These are phyloP conservation scores for Scleropages formosus DNA, from an alignment of 2,797 vertebrate genomes.

Conservation along the genomic window DNA sequence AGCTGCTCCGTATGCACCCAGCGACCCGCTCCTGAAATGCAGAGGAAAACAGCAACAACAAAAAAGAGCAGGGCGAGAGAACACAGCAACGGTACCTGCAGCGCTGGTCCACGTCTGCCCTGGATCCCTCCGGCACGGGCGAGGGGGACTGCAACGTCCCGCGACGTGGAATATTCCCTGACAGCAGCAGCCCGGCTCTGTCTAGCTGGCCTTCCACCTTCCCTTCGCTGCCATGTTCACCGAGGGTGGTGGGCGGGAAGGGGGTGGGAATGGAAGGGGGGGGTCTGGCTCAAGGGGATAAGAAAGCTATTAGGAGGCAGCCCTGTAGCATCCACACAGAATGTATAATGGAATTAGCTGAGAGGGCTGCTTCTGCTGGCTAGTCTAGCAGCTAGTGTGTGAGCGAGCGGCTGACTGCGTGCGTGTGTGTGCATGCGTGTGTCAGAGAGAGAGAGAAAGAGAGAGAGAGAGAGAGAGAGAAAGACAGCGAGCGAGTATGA, in stretches of 20 bases:
- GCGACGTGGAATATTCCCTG: slow-evolving; percentile 72
- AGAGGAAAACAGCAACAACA: slow-evolving; percentile 46
- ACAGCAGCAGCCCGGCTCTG: slow-evolving; percentile 57
- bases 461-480: slow-evolving; percentile 29
- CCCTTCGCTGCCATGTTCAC: slow-evolving; percentile 72
- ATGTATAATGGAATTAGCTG: slow-evolving; percentile 78
- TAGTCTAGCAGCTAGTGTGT: slow-evolving; percentile 60
- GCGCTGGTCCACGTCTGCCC: slow-evolving; percentile 37
- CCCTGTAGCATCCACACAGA: slow-evolving; percentile 72
- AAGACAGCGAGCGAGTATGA: slow-evolving; percentile 33
- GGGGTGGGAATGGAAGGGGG: slow-evolving; percentile 47
- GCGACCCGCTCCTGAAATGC: slow-evolving; percentile 27
- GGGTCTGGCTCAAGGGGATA: slow-evolving; percentile 68
- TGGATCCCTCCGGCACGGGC: slow-evolving; percentile 46
- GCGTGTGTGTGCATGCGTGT: slow-evolving; percentile 30
- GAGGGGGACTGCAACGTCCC: slow-evolving; percentile 62
- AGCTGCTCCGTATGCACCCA: not conserved
- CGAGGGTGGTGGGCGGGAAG: slow-evolving; percentile 61
- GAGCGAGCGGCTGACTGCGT: slow-evolving; percentile 35
- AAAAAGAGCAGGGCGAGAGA: slow-evolving; percentile 7
- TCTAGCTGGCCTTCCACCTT: slow-evolving; percentile 67
- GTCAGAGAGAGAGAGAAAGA: slow-evolving; percentile 36
- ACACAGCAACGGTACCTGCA: slow-evolving; percentile 30
- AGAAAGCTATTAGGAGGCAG: slow-evolving; percentile 80
- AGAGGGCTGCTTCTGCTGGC: slow-evolving; percentile 51